A percentile compares a stretch with the other conserved stretches of the same genome.
These are phyloP conservation scores for Melanerpes formicivorus DNA, from an alignment of 2,113 vertebrate species.

Conservation along the genomic window DNA sequence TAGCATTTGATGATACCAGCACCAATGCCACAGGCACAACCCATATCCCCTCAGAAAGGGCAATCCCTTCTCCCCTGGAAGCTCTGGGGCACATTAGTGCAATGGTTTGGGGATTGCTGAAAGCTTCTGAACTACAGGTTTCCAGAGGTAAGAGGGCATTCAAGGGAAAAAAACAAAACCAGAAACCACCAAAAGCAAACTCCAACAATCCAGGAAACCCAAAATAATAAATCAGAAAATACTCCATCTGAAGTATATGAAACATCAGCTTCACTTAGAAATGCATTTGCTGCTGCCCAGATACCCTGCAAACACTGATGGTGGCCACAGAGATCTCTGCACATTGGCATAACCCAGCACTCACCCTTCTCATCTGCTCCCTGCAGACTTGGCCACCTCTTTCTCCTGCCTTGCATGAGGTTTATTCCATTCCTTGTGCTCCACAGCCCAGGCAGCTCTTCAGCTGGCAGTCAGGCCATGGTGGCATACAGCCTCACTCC, in stretches of 20 bases:
- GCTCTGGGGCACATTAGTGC: conserved; percentile 31
- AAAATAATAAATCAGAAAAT: background rate
- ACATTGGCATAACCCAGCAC: accelerated
- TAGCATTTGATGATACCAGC: background rate
- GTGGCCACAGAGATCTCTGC: background rate
- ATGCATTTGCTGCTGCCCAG: background rate
- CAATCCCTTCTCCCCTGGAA: background rate
- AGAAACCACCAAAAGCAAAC: background rate
- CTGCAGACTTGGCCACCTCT: background rate
- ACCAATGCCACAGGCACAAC: background rate
- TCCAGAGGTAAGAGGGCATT: background rate
- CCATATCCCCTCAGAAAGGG: conserved; percentile 44
- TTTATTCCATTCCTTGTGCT: accelerated
- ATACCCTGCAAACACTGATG: background rate
- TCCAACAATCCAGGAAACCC: too few relatives aligned
- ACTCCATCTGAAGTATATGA: background rate
- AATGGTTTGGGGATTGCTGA: background rate
- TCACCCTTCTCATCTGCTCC: accelerated
- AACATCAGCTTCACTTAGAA: background rate
- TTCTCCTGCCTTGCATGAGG: background rate
- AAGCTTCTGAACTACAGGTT: conserved; percentile 44
- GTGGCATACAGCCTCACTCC: accelerated
- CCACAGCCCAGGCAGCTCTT: background rate
- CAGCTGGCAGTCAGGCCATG: background rate
- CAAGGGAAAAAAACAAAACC: background rate